These are phyloP conservation scores for Phyllostomus hastatus DNA, from an alignment of 2,113 vertebrate species.

Conservation along the genomic window DNA sequence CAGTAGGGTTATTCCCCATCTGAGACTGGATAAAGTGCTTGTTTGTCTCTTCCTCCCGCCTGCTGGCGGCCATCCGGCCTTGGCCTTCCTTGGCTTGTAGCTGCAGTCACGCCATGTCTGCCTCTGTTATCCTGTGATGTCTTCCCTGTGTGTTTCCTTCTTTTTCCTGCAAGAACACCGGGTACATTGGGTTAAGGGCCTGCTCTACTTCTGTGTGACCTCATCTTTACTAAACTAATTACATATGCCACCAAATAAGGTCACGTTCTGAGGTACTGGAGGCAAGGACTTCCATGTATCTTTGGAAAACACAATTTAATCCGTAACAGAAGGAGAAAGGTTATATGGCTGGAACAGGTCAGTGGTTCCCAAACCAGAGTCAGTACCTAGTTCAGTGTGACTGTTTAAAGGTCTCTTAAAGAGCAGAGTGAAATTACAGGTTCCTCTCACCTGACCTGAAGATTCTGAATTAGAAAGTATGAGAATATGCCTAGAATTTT, in stretches of 20 bases:
- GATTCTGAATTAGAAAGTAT: neutral
- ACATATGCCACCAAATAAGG: neutral
- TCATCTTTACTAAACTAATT: neutral
- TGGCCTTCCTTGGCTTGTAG: neutral
- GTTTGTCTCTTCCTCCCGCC: neutral
- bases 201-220: neutral
- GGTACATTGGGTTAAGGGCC: neutral
- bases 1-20: too few relatives aligned
- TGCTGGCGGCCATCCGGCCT: accelerated
- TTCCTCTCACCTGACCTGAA: neutral
- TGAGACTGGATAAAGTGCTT: neutral
- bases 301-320: neutral
- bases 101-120: neutral
- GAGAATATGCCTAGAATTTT: neutral
- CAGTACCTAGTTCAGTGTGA: neutral
- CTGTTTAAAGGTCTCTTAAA: neutral
- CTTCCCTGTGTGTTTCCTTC: neutral
- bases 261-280: neutral
- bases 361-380: neutral
- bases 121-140: neutral
- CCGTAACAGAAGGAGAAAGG: neutral
- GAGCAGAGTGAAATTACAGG: neutral
- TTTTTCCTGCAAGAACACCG: neutral
- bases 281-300: neutral
- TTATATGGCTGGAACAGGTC: neutral